These are phyloP conservation scores for Anabacerthia variegaticeps DNA, from an alignment of 2,797 vertebrate species.

Conservation along the genomic window DNA sequence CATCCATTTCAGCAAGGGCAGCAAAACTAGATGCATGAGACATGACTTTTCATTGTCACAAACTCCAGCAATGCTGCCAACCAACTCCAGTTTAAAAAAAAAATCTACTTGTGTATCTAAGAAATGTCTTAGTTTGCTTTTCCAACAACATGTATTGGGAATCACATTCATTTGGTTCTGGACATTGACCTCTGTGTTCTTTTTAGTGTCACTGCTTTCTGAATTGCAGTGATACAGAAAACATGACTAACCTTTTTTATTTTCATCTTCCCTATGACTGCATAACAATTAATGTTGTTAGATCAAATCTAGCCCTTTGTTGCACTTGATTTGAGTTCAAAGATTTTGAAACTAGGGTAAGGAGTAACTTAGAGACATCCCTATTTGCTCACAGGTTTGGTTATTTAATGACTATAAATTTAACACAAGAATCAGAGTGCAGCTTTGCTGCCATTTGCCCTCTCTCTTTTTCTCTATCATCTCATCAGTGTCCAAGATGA, in stretches of 20 bases:
- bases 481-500: background rate
- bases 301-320: background rate
- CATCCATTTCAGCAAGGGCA: background rate
- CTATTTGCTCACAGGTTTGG: background rate
- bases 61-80: background rate
- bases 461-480: background rate
- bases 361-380: background rate
- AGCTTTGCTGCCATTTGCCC: background rate
- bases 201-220: background rate
- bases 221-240: background rate
- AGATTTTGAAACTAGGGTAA: background rate
- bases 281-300: background rate
- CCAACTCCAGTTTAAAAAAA: background rate
- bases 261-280: background rate
- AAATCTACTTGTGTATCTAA: background rate
- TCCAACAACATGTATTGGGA: background rate
- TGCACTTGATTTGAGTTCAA: background rate
- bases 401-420: background rate
- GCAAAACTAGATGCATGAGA: background rate
- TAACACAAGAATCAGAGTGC: background rate
- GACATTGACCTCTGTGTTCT: background rate
- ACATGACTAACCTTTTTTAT: background rate
- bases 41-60: background rate
- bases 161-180: background rate
- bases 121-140: background rate